Conservation (phyloP, 2,113 vertebrate species). For the Cryptotis parvus region DNA sequence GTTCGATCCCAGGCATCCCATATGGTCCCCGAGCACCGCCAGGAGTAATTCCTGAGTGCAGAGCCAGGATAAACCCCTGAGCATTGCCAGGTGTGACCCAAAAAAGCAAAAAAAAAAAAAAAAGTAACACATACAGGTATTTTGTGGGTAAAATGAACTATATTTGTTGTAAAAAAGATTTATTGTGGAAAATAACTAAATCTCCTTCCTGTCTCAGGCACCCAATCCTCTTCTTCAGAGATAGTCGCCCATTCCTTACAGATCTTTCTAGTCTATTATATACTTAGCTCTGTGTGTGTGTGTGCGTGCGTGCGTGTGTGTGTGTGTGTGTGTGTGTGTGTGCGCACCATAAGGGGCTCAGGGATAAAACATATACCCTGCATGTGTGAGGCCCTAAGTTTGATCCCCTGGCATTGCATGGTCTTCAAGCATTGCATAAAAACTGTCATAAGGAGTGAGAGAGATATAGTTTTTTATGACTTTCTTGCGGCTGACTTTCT, state of each 20-base stretch:
- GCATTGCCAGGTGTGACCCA: too few relatives aligned
- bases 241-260: not conserved
- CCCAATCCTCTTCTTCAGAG: not conserved
- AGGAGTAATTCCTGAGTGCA: too few relatives aligned
- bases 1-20: too few relatives aligned
- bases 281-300: not conserved
- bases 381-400: too few relatives aligned
- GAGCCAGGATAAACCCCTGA: too few relatives aligned
- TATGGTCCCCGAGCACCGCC: too few relatives aligned
- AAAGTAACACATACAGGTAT: not conserved
- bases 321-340: not conserved
- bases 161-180: slow-evolving; percentile 37
- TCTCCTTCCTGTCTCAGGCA: not conserved
- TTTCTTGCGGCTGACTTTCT: too few relatives aligned
- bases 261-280: not conserved
- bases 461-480: too few relatives aligned
- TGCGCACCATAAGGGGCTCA: too few relatives aligned
- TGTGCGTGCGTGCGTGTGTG: not conserved
- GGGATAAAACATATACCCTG: not conserved
- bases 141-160: not conserved
- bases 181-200: slow-evolving; percentile 31
- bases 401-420: too few relatives aligned
- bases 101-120: slow-evolving; percentile 38
- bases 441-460: too few relatives aligned
- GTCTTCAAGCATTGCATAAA: too few relatives aligned